Base-by-base conservation (phyloP, 2,888 invertebrate genomes). In the Caenorhabditis sp. region DNA sequence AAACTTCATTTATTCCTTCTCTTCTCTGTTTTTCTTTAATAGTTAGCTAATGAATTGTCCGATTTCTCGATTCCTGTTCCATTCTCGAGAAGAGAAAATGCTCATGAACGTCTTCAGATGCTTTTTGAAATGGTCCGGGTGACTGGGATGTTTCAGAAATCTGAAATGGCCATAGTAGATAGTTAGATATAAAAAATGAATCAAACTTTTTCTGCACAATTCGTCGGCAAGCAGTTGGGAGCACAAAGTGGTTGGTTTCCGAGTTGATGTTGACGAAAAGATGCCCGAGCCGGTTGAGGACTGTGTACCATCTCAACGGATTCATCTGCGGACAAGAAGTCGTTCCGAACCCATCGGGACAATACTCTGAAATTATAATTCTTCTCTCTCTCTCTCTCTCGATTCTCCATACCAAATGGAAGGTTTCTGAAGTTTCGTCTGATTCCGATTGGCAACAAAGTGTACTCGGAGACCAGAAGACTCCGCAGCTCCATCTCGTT, bases 401-500 rank as follows among this genome's bases (percentile, higher is more conserved):
- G n/a, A 24, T 24, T 24, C 9, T 27, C 15, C 63, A n/a, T 30
- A 77, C 77, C 77, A 37, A 72, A 77, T 3, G 78, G 72, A 15
- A 78, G 27, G 22, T 66, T 71, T 13, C 65, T 37, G 37, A 55
- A 70, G 27, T 70, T 75, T 30, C 78, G 65, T 30, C 75, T 35
- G 26, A 80, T 76, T 30, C 68, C 71, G 3, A 75, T 72, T 0
- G 81, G 81, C 17, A 81, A 50, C 15, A 76, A 26, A 26, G 50
- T 55, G 45, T 52, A 66, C 45, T 81, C 81, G 8, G 32, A 50
- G 26, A 71, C 41, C 24, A 81, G 35, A 2, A 81, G 41, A 50
- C 46, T 37, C 43, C 81, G 24, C 43, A 81, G 48, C 32, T 81
- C 81, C 30, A 74, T 66, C 39, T 81, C 81, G n/a, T 66, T 78